Percentiles rank a stretch among this genome's conserved stretches.
phyloP scores from a whole-genome alignment of 1,140 invertebrate genomes.

The Drosophila tsacasi region DNA sequence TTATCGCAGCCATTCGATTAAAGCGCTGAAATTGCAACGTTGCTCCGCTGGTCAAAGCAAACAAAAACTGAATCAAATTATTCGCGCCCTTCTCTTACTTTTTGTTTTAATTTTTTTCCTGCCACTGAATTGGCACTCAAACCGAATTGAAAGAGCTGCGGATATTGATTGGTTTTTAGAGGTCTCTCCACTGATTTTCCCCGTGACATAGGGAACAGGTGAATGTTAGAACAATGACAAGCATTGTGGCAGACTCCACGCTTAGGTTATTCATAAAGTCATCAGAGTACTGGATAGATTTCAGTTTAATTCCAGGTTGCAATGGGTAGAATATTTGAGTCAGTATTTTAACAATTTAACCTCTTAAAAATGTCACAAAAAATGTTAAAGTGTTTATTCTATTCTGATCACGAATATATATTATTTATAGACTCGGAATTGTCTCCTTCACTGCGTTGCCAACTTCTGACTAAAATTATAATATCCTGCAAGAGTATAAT shows the following conservation, averaged over 20 bases:
- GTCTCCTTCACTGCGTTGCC: too few species aligned
- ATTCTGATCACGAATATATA: too few species aligned
- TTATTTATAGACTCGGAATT: too few species aligned
- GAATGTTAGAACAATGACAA: constrained; percentile 2
- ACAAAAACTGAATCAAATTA: constrained; percentile 49
- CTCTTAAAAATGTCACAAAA: too few species aligned
- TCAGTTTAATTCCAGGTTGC: neutral
- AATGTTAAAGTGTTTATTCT: too few species aligned
- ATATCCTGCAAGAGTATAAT: too few species aligned
- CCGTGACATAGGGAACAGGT: neutral
- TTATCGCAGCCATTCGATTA: constrained; percentile 11
- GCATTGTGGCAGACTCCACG: neutral
- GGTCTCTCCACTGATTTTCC: constrained; percentile 7
- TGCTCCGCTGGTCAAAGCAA: constrained; percentile 4
- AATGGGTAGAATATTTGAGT: neutral
- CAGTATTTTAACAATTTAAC: too few species aligned
- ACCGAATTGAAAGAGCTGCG: constrained; percentile 31
- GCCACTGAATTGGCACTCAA: constrained; percentile 33
- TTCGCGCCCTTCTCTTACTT: constrained; percentile 8
- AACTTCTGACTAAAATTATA: too few species aligned
- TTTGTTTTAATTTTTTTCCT: constrained; percentile 12
- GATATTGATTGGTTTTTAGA: constrained; percentile 50
- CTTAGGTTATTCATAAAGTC: neutral
- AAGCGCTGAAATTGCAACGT: constrained; percentile 1
- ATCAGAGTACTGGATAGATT: too few species aligned